Conservation (phyloP, 2,113 vertebrate species). For the Dasypus novemcinctus region DNA sequence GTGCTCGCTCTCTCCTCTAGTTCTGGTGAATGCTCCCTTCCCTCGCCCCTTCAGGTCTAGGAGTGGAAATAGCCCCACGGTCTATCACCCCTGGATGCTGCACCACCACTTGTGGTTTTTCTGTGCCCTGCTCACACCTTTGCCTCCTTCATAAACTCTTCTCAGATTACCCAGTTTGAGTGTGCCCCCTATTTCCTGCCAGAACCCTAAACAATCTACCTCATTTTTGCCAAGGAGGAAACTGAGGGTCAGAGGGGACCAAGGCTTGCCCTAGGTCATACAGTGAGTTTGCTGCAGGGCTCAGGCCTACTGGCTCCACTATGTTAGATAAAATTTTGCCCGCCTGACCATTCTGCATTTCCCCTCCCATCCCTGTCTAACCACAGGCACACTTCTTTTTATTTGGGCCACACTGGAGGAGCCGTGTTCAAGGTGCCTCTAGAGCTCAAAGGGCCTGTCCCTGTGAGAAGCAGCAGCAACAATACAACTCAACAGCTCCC, state of each 20-base stretch:
- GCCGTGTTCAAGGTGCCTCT: rapidly evolving
- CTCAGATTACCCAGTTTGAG: not conserved
- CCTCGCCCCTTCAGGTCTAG: not conserved
- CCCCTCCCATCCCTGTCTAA: not conserved
- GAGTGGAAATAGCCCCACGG: not conserved
- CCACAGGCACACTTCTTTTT: not conserved
- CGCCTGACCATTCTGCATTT: not conserved
- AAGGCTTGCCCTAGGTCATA: not conserved
- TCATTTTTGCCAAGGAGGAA: not conserved
- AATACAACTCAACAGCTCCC: rapidly evolving
- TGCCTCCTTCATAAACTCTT: not conserved
- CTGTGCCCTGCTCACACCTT: not conserved
- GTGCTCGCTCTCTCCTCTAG: not conserved
- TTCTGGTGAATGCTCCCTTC: not conserved
- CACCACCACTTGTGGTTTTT: not conserved
- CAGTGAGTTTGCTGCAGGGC: not conserved
- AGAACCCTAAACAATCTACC: not conserved
- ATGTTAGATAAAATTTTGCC: not conserved
- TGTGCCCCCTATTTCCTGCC: not conserved
- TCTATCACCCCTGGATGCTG: not conserved
- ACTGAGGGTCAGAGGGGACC: not conserved
- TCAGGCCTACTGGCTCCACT: not conserved
- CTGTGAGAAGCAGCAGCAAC: not conserved
- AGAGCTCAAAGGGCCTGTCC: not conserved
- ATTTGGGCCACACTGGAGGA: not conserved